Base-by-base conservation (phyloP, 1,140 invertebrate species). In the Caligus rogercresseyi region DNA sequence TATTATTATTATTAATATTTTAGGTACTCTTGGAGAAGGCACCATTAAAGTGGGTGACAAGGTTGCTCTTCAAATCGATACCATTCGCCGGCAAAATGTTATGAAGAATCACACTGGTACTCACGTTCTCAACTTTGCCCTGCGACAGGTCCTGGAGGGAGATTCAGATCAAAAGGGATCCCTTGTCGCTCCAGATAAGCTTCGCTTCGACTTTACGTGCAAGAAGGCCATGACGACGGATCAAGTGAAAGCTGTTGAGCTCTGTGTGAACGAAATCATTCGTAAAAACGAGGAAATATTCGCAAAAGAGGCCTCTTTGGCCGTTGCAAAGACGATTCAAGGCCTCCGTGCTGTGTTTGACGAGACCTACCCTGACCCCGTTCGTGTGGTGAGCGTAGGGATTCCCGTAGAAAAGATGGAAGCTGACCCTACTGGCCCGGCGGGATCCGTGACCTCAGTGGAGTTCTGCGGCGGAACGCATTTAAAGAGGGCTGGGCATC, bases 41-140 rank as follows among this genome's bases (percentile, higher is more conserved):
- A 79, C 72, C 0, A 72, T 99, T 11, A 81, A 78, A 69, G 82
- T 93, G 58, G 92, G 92, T 1, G 94, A 99, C 75, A 79, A 80
- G 70, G 75, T 99, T 7, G 76, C 80, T 60, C 74, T 94, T 15
- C 79, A 84, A 65, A 79, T 98, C 65, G 93, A 98, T 74, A 81
- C 81, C 59, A 74, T 73, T 57, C 79, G 92, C 64, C 77, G 93
- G 71, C 79, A 84, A 67, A 73, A 87, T 3, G 79, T 98, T 20
- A 99, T 99, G 96, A 95, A 89, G 69, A 99, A 99, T 75, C 96
- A 99, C 70, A 98, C 95, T 20, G 96, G 89, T 21, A 99, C 96
- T 0, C 96, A 99, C 75, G 82, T 93, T 54, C 77, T 99, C 0
- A 99, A 99, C 77, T 91, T 86, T 77, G 90, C 89, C 23, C 76